A percentile compares a stretch with the other conserved stretches of the same genome.
These are phyloP conservation scores for Amazona guildingii DNA, from an alignment of 2,113 vertebrate species.

Conservation along the genomic window DNA sequence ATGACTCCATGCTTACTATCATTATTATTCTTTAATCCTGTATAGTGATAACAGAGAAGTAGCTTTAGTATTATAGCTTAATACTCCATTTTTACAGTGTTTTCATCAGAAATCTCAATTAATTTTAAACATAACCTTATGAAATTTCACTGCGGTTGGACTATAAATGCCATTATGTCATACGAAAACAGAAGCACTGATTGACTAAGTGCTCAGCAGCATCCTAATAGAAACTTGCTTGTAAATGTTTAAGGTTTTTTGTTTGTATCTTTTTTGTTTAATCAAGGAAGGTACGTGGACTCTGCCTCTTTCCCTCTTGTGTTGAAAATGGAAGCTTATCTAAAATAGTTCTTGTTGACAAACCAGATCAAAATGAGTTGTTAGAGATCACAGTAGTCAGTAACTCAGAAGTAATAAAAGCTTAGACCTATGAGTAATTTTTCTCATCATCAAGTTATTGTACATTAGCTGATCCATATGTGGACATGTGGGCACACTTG, in stretches of 20 bases:
- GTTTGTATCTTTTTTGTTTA: neutral
- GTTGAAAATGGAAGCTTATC: neutral
- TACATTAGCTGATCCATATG: slow-evolving; percentile 29
- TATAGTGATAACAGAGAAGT: neutral
- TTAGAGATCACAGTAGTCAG: neutral
- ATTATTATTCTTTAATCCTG: neutral
- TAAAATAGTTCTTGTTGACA: neutral
- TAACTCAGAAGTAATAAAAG: neutral
- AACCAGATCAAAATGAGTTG: neutral
- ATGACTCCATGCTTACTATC: neutral
- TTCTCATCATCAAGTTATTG: neutral
- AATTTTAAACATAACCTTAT: neutral
- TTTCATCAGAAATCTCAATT: neutral
- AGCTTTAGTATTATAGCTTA: neutral
- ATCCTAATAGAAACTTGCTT: neutral
- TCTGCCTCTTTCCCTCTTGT: neutral
- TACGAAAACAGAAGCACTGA: neutral
- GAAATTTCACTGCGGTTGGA: neutral
- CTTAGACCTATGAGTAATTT: slow-evolving; percentile 23
- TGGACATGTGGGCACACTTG: slow-evolving; percentile 20
- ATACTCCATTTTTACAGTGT: neutral
- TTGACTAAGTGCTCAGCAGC: neutral
- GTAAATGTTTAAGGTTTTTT: neutral
- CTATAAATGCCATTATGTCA: neutral
- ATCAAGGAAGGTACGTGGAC: neutral